Evolutionary conservation across 37 sponge, comb jelly and placozoan genomes (phyloP).

Genomic region (Beroe ovata): DNA sequence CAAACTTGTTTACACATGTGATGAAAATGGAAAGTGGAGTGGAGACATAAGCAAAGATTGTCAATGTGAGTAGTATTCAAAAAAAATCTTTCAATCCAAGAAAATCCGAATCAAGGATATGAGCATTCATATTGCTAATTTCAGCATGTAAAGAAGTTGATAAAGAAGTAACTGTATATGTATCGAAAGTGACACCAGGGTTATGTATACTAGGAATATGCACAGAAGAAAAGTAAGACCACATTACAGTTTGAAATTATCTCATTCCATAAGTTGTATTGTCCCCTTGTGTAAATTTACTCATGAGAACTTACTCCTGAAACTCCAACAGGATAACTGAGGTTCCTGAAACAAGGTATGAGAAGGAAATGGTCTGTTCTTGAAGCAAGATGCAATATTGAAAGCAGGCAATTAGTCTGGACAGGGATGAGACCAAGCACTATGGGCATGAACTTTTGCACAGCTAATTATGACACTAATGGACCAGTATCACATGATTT

Average conservation of each 20-base stretch:
- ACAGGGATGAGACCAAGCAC: too few species aligned
- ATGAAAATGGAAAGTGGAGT: constrained; percentile 3
- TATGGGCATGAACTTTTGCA: too few species aligned
- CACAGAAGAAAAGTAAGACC: not conserved
- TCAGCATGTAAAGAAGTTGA: constrained; percentile 5
- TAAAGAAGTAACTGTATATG: not conserved
- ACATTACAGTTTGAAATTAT: not conserved
- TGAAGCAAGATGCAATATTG: too few species aligned
- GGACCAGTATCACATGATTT: too few species aligned
- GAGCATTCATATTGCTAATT: not conserved
- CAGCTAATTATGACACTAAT: too few species aligned
- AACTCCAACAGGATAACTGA: not conserved
- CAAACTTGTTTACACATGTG: constrained; percentile 29
- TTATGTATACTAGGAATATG: constrained; percentile 8
- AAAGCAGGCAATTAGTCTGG: too few species aligned
- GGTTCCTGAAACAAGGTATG: not conserved
- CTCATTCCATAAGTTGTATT: not conserved
- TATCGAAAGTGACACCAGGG: constrained; percentile 20
- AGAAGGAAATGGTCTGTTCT: not conserved
- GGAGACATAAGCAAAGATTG: constrained; percentile 2
- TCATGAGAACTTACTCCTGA: not conserved
- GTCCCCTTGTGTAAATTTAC: too few species aligned
- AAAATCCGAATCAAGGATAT: too few species aligned
- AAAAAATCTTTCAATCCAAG: not conserved
- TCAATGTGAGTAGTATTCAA: not conserved